Percentiles rank a stretch among this genome's conserved stretches.
phyloP scores from a whole-genome alignment of 1,140 invertebrate genomes.

The Catajapyx aquilonaris region DNA sequence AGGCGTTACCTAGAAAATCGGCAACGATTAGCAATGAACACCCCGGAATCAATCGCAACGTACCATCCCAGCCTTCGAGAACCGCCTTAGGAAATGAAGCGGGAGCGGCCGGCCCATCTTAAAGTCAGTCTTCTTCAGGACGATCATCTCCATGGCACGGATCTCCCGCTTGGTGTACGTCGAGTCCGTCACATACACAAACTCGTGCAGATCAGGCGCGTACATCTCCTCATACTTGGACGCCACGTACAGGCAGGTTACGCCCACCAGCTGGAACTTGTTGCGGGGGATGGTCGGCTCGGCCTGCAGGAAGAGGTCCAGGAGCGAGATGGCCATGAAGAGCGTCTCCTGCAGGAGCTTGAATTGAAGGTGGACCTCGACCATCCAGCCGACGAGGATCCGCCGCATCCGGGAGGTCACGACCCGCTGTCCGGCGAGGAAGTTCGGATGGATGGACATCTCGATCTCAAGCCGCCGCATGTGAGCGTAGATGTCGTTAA shows the following conservation, averaged over 20 bases:
- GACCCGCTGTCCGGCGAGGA: background rate
- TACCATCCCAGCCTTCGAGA: constrained; percentile 48
- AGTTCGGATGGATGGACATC: background rate
- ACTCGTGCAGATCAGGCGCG: constrained; percentile 67
- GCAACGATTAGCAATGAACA: constrained; percentile 15
- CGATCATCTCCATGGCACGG: constrained; percentile 59
- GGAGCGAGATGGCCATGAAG: constrained; percentile 65
- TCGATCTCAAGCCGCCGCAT: constrained; percentile 25
- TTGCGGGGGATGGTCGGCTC: constrained; percentile 34
- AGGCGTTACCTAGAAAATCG: constrained; percentile 28
- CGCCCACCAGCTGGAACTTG: constrained; percentile 73
- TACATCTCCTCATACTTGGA: constrained; percentile 93
- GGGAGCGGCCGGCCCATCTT: constrained; percentile 64
- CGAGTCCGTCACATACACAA: constrained; percentile 80
- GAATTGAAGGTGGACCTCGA: constrained; percentile 80
- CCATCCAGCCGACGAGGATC: constrained; percentile 80
- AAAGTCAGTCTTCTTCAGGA: constrained; percentile 53
- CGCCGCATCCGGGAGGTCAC: constrained; percentile 67
- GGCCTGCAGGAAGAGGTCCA: constrained; percentile 84
- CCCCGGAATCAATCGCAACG: constrained; percentile 10
- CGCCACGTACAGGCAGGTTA: constrained; percentile 76
- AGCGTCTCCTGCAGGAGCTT: constrained; percentile 74
- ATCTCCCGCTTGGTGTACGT: constrained; percentile 63
- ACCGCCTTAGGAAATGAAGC: constrained; percentile 69
- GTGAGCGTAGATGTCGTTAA: constrained; percentile 33